Conservation (phyloP, 2,797 vertebrate genomes). For the Xyrichtys novacula region DNA sequence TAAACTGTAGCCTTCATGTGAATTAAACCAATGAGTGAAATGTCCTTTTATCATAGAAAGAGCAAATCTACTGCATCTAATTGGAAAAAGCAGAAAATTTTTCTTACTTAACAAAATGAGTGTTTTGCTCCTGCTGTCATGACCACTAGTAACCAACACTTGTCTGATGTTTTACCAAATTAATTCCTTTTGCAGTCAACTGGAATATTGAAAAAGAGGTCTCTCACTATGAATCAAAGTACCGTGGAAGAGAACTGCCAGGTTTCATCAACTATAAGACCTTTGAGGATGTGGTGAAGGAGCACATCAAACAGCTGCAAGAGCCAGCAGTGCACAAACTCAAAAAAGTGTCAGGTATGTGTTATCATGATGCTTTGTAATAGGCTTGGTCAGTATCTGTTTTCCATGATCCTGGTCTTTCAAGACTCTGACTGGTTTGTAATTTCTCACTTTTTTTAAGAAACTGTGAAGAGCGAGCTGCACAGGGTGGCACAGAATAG, state of each 20-base stretch:
- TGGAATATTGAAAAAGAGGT: slow-evolving; percentile 71
- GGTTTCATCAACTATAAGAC: slow-evolving; percentile 89
- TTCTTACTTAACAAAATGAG: too few relatives aligned
- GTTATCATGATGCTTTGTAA: slow-evolving; percentile 2
- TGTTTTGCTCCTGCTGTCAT: background rate
- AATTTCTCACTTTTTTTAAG: slow-evolving; percentile 44
- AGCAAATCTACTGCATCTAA: too few relatives aligned
- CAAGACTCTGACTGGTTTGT: background rate
- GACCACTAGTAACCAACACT: background rate
- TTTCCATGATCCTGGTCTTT: background rate
- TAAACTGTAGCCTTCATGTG: too few relatives aligned
- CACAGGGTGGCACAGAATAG: slow-evolving; percentile 53
- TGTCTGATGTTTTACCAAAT: background rate
- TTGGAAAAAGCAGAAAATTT: too few relatives aligned
- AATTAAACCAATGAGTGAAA: too few relatives aligned
- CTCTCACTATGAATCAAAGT: slow-evolving; percentile 76
- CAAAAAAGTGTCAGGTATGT: slow-evolving; percentile 56
- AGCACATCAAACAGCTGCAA: slow-evolving; percentile 84
- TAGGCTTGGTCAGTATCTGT: background rate
- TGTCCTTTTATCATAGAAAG: too few relatives aligned
- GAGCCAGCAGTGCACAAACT: slow-evolving; percentile 84
- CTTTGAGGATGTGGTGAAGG: slow-evolving; percentile 86
- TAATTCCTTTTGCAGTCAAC: background rate
- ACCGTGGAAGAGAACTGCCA: slow-evolving; percentile 87
- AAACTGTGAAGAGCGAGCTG: slow-evolving; percentile 76